Conservation (phyloP, 2,888 invertebrate species). For the Eilema griseolum region DNA sequence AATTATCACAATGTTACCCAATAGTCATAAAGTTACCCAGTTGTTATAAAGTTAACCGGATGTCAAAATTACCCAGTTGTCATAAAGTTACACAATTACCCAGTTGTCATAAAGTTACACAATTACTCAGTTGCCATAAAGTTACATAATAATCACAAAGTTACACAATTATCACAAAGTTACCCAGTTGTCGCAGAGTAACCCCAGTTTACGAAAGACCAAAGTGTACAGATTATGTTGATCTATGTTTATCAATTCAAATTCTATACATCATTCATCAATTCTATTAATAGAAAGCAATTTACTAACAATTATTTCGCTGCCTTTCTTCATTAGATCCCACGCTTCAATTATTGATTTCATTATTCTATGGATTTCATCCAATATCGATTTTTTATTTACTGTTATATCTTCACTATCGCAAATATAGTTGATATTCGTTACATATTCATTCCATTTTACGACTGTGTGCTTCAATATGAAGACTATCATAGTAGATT, state of each 20-base stretch:
- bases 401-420: background rate
- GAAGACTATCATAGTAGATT: background rate
- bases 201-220: background rate
- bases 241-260: background rate
- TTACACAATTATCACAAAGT: no score
- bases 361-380: background rate
- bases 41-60: no score
- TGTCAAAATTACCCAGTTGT: no score
- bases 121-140: no score
- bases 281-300: background rate
- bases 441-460: background rate
- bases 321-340: background rate
- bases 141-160: no score
- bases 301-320: constrained; percentile 2
- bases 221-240: background rate
- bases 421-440: background rate
- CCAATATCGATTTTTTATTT: background rate
- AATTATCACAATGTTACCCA: no score
- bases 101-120: no score
- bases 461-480: background rate
- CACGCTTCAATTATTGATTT: background rate
- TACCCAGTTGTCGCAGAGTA: background rate
- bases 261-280: background rate
- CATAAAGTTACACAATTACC: no score
- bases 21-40: background rate